Base-by-base conservation (phyloP, 2,113 vertebrate genomes). In the Peromyscus polionotus region DNA sequence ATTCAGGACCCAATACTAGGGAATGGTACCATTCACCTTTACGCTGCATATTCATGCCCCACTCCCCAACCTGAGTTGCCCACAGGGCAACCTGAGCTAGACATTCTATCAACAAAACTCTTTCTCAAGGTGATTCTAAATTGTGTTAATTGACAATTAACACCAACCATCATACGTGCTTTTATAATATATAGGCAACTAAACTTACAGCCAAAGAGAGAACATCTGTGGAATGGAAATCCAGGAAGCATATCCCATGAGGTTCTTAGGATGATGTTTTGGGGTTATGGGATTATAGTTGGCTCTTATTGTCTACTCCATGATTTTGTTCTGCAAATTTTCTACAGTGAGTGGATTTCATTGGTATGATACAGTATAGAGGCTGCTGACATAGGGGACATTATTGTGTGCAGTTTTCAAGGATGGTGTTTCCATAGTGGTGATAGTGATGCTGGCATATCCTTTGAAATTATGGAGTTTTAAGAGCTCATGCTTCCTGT, bases 401-500 rank as follows among this genome's bases (percentile, higher is more conserved):
- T 9, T 73, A 65, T 48, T 81, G 22, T 72, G 7, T 33, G 36
- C 42, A 59, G 63, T 91, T 92, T 91, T 76, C 54, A 91, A 28
- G 70, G 31, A 42, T 88, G 57, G 17, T 88, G 5, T 72, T 36
- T 92, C 36, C n/a, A 70, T 10, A 92, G 45, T 67, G 48, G 67
- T 70, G 36, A 95, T 7, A 26, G 20, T 31, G 2, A 86, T 83
- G 57, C 24, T 79, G 31, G 45, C 76, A 96, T 59, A 93, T 94
- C 86, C 45, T 80, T 90, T 48, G 48, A 80, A 96, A 89, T 94
- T 61, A 83, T 7, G 24, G 57, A 65, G 61, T 91, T 94, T 95
- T 87, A 85, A 91, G 42, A 93, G 59, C n/a, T 85, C 48, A 57
- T 75, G 85, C 51, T 94, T 95, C 86, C 65, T 92, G 57, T 96